phyloP scores from a whole-genome alignment of 2,797 vertebrate genomes.

The Masticophis lateralis region DNA sequence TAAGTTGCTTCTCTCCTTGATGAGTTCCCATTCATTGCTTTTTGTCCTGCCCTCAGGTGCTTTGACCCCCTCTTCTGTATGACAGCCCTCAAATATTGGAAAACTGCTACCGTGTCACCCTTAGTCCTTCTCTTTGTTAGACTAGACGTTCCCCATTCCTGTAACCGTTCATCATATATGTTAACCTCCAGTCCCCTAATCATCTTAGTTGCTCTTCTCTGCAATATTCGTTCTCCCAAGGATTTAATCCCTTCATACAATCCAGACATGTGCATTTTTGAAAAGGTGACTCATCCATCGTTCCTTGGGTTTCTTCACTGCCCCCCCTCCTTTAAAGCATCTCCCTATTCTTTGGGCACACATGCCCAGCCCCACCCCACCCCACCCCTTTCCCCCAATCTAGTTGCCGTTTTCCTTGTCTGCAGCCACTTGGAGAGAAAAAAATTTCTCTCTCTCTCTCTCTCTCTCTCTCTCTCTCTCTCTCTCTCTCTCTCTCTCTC shows the following conservation, averaged over 20 bases:
- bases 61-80: no score
- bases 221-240: background rate
- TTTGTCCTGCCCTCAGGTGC: no score
- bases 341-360: slow-evolving; percentile 1
- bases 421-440: rapidly evolving
- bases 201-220: no score
- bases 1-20: no score
- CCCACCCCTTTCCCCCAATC: background rate
- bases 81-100: no score
- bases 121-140: no score
- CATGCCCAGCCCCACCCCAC: rapidly evolving
- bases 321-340: background rate
- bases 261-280: background rate
- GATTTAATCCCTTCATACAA: background rate
- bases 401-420: background rate
- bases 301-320: background rate
- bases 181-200: no score
- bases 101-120: no score
- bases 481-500: background rate
- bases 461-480: background rate
- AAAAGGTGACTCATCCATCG: background rate
- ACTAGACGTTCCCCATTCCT: no score
- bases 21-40: no score
- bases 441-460: background rate
- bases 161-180: no score